Conservation (phyloP, 2,888 invertebrate species). For the Megastigmus dorsalis region DNA sequence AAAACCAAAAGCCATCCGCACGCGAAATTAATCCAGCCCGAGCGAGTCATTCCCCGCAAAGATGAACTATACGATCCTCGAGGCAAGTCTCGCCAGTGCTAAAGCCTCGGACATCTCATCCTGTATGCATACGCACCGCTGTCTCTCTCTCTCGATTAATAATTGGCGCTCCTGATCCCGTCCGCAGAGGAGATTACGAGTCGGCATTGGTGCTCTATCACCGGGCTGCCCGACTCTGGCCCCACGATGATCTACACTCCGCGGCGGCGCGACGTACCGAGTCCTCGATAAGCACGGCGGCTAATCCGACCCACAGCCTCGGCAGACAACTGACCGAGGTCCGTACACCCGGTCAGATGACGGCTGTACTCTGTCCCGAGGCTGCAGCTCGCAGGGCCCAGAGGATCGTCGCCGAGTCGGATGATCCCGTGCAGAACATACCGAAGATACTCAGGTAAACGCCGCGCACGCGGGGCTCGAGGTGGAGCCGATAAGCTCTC, state of each 20-base stretch:
- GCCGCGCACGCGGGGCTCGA: no score
- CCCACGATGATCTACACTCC: constrained; percentile 62
- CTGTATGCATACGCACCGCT: no score
- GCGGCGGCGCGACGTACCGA: constrained; percentile 63
- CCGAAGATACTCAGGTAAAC: constrained; percentile 61
- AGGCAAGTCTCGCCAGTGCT: no score
- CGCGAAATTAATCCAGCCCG: no score
- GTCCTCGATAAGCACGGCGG: constrained; percentile 62
- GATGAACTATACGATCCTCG: no score
- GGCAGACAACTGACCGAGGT: constrained; percentile 51
- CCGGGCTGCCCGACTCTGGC: constrained; percentile 64
- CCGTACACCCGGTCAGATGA: constrained; percentile 53
- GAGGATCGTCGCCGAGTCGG: constrained; percentile 58
- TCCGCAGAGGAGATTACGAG: constrained; percentile 67
- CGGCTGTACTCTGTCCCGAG: constrained; percentile 60
- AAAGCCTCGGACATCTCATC: no score
- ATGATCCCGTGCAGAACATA: constrained; percentile 57
- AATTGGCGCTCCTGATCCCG: not conserved
- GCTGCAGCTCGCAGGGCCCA: constrained; percentile 57
- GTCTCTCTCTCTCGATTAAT: not conserved
- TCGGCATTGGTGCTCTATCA: constrained; percentile 68
- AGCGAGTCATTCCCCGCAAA: no score
- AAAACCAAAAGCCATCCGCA: no score
- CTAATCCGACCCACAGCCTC: constrained; percentile 59
- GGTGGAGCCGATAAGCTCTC: no score